Percentiles rank a stretch among this genome's conserved stretches.
Evolutionary conservation across 1,140 invertebrate species (phyloP).

Genomic region (Hylaeus volcanicus): DNA sequence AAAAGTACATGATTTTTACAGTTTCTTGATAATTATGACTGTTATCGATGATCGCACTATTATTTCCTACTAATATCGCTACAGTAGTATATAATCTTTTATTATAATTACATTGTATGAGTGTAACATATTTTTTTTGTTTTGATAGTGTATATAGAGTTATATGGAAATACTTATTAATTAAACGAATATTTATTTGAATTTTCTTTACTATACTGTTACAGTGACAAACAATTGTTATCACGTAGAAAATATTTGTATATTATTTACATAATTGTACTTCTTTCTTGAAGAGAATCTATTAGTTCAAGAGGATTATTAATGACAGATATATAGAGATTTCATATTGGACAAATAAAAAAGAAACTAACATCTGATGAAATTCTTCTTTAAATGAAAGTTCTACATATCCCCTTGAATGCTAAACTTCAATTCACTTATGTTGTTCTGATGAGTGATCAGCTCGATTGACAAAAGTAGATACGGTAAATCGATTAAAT

Average conservation of each 20-base stretch:
- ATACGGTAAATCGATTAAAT: slow-evolving; percentile 44
- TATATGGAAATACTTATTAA: slow-evolving; percentile 4
- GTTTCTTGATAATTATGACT: neutral
- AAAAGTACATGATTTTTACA: slow-evolving; percentile 12
- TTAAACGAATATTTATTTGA: neutral
- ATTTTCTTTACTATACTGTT: slow-evolving; percentile 14
- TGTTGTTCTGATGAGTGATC: slow-evolving; percentile 3
- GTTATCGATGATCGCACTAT: neutral
- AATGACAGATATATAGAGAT: slow-evolving; percentile 10
- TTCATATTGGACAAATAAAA: slow-evolving; percentile 23
- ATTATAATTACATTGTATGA: slow-evolving; percentile 1
- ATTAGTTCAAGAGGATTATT: neutral
- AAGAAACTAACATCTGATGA: neutral
- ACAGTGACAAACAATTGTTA: slow-evolving; percentile 22
- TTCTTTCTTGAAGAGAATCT: slow-evolving; percentile 5
- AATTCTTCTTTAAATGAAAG: neutral
- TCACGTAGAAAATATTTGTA: slow-evolving; percentile 37
- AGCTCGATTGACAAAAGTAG: slow-evolving; percentile 26
- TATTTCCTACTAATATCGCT: slow-evolving; percentile 3
- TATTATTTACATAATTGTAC: slow-evolving; percentile 35
- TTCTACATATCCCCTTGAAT: neutral
- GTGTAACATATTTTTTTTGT: neutral
- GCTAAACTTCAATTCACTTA: slow-evolving; percentile 9
- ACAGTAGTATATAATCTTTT: neutral
- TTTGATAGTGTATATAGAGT: neutral